Conservation (phyloP, 2,797 vertebrate genomes). For the Lithobates sylvaticus region DNA sequence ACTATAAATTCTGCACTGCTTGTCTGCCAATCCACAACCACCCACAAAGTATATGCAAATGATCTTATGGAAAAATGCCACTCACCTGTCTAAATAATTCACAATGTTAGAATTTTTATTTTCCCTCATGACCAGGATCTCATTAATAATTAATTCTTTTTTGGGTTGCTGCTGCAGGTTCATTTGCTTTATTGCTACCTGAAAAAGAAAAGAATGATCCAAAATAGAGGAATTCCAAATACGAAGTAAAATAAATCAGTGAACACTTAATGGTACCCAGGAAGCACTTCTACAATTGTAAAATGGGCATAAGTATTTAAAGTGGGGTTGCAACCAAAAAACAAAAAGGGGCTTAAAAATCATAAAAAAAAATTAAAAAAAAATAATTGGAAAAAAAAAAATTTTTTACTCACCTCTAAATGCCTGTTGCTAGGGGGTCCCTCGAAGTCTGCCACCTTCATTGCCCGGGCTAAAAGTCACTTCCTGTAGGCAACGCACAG, state of each 20-base stretch:
- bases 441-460: no score
- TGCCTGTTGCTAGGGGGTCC: no score
- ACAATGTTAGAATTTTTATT: conserved; percentile 99
- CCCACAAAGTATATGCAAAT: conserved; percentile 23
- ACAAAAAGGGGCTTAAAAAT: no score
- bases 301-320: neutral
- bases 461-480: no score
- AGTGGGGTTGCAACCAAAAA: no score
- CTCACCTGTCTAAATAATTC: conserved; percentile 97
- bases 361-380: no score
- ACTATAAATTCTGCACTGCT: neutral
- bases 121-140: conserved; percentile 99
- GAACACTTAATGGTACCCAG: neutral
- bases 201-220: conserved; percentile 61
- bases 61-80: neutral
- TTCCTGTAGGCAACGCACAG: no score
- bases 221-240: neutral
- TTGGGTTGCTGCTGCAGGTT: conserved; percentile 98
- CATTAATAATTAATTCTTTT: conserved; percentile 99
- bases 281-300: no score
- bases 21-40: neutral
- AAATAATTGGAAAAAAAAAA: no score
- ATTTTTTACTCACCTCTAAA: no score
- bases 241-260: neutral
- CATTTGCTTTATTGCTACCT: conserved; percentile 99